These are phyloP conservation scores for Lithophane ornitopus DNA, from an alignment of 2,888 invertebrate genomes.

Conservation along the genomic window DNA sequence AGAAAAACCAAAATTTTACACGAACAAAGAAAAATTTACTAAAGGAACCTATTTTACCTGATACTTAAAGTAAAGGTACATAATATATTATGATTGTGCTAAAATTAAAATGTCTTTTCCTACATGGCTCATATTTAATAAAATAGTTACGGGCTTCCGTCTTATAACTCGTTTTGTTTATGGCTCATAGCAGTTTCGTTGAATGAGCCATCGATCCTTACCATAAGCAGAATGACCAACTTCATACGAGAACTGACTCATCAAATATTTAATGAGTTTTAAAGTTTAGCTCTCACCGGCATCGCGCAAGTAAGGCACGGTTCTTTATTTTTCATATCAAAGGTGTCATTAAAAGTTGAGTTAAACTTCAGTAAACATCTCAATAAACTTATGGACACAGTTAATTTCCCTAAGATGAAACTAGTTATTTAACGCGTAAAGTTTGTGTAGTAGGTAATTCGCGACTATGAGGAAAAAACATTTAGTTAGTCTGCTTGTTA, in stretches of 20 bases:
- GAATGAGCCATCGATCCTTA: background rate
- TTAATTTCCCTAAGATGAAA: no score
- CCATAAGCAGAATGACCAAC: slow-evolving; percentile 15
- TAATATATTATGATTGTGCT: background rate
- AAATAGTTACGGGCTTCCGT: background rate
- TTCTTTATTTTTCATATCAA: slow-evolving; percentile 31
- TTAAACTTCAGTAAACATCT: slow-evolving; percentile 24
- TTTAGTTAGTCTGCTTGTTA: slow-evolving; percentile 13
- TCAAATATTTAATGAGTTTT: slow-evolving; percentile 47
- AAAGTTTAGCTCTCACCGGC: slow-evolving; percentile 24
- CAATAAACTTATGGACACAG: background rate
- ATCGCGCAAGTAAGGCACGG: background rate
- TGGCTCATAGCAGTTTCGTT: background rate
- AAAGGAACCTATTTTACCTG: background rate
- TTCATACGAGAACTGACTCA: slow-evolving; percentile 32
- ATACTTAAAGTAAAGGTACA: background rate
- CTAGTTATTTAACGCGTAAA: slow-evolving; percentile 10
- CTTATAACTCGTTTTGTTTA: slow-evolving; percentile 3
- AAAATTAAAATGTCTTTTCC: background rate
- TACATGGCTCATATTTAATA: background rate
- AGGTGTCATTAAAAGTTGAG: slow-evolving; percentile 29
- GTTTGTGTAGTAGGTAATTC: slow-evolving; percentile 12
- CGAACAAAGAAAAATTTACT: background rate
- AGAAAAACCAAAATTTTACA: background rate
- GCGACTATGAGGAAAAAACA: background rate